Evolutionary conservation across 1,140 invertebrate species (phyloP).

Genomic region (Drosophila mauritiana): DNA sequence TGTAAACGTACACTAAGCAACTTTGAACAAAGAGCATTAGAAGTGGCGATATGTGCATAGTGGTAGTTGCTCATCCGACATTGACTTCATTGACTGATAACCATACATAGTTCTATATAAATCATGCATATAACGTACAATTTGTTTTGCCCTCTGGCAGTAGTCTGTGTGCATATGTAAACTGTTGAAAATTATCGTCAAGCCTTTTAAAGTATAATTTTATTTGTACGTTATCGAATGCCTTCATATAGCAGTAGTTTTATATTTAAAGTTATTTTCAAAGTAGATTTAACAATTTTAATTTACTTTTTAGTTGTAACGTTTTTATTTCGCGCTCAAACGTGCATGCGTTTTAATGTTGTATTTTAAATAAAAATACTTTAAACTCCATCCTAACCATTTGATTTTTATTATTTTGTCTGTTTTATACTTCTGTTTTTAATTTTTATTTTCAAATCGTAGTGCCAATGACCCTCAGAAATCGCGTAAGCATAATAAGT

Average conservation of each 20-base stretch:
- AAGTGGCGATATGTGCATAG: constrained; percentile 36
- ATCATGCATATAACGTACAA: constrained; percentile 41
- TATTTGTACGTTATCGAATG: constrained; percentile 36
- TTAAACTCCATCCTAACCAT: constrained; percentile 29
- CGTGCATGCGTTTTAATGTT: constrained; percentile 60
- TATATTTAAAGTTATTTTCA: constrained; percentile 30
- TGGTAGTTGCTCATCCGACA: constrained; percentile 61
- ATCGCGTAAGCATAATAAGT: constrained; percentile 20
- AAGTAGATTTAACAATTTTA: constrained; percentile 25
- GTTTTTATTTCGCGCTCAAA: constrained; percentile 46
- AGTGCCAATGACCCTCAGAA: constrained; percentile 51
- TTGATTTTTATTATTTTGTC: constrained; percentile 20
- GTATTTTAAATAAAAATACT: constrained; percentile 70
- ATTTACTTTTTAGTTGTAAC: constrained; percentile 43
- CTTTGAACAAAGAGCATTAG: constrained; percentile 55
- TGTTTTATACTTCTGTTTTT: background rate
- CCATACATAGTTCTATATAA: constrained; percentile 48
- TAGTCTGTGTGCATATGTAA: constrained; percentile 43
- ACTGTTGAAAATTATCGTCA: constrained; percentile 63
- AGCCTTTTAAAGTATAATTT: constrained; percentile 49
- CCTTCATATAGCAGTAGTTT: constrained; percentile 24
- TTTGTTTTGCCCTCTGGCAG: constrained; percentile 26
- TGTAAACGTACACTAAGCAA: constrained; percentile 2
- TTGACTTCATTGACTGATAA: constrained; percentile 77
- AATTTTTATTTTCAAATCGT: constrained; percentile 15